These are phyloP conservation scores for Atlantisia rogersi DNA, from an alignment of 2,113 vertebrate genomes.

Conservation along the genomic window DNA sequence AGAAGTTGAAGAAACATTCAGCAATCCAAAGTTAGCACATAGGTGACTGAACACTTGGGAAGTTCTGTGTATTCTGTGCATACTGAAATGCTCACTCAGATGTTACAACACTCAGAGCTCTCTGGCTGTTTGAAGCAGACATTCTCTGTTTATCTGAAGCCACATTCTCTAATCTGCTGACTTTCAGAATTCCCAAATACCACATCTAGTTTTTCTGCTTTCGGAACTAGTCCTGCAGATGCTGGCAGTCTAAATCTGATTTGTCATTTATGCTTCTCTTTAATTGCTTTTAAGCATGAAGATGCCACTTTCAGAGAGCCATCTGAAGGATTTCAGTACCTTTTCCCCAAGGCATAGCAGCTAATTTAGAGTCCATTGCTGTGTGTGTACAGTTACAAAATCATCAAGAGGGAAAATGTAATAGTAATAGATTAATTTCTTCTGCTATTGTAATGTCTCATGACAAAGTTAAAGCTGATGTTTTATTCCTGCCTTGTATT, in stretches of 20 bases:
- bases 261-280: neutral
- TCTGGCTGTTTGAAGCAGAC: neutral
- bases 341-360: neutral
- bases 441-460: neutral
- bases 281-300: neutral
- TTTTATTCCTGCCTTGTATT: neutral
- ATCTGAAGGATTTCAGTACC: neutral
- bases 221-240: slow-evolving; percentile 5
- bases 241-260: neutral
- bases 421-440: neutral
- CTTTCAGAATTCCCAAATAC: neutral
- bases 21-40: neutral
- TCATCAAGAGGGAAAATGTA: too few relatives aligned
- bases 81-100: neutral
- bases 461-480: neutral
- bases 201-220: neutral
- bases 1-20: neutral
- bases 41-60: neutral
- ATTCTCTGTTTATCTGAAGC: neutral
- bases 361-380: neutral
- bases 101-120: neutral
- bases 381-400: neutral
- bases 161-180: neutral
- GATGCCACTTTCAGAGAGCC: neutral
- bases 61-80: neutral